These are phyloP conservation scores for Patiria miniata DNA, from an alignment of 35 echinoderm and acorn worm species.

Conservation along the genomic window DNA sequence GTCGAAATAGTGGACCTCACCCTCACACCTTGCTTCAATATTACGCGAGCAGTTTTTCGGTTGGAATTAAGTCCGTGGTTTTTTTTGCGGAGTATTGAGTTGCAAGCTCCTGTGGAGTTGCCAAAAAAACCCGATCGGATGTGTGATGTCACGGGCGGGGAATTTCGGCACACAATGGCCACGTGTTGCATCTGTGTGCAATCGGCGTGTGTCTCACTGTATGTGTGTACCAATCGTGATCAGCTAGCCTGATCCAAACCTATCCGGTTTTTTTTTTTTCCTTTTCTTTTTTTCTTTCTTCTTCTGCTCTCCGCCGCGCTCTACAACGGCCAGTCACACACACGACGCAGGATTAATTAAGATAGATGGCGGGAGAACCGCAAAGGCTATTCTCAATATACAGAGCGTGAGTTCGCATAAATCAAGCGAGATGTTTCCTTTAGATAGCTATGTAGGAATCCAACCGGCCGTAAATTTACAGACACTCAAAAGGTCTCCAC, in stretches of 20 bases:
- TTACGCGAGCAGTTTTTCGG: neutral
- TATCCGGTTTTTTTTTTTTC: too few species aligned
- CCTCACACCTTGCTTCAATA: slow-evolving; percentile 19
- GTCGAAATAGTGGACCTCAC: slow-evolving; percentile 16
- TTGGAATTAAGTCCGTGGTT: neutral
- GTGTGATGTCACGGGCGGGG: neutral
- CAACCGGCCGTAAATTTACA: neutral
- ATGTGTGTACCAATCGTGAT: too few species aligned
- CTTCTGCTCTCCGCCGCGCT: neutral
- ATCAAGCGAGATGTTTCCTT: slow-evolving; percentile 50
- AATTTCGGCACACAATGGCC: neutral
- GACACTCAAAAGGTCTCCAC: neutral
- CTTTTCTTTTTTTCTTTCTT: neutral
- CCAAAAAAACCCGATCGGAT: neutral
- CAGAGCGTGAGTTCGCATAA: slow-evolving; percentile 44
- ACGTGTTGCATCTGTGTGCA: slow-evolving; percentile 20
- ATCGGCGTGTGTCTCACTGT: too few species aligned
- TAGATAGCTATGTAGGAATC: slow-evolving; percentile 17
- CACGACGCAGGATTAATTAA: slow-evolving; percentile 29
- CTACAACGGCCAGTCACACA: neutral
- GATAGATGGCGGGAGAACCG: slow-evolving; percentile 1
- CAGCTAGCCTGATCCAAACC: too few species aligned
- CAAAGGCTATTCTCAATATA: neutral
- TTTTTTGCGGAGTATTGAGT: neutral
- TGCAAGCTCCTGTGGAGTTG: neutral